These are phyloP conservation scores for Astyanax mexicanus DNA, from an alignment of 2,797 vertebrate species.

Conservation along the genomic window DNA sequence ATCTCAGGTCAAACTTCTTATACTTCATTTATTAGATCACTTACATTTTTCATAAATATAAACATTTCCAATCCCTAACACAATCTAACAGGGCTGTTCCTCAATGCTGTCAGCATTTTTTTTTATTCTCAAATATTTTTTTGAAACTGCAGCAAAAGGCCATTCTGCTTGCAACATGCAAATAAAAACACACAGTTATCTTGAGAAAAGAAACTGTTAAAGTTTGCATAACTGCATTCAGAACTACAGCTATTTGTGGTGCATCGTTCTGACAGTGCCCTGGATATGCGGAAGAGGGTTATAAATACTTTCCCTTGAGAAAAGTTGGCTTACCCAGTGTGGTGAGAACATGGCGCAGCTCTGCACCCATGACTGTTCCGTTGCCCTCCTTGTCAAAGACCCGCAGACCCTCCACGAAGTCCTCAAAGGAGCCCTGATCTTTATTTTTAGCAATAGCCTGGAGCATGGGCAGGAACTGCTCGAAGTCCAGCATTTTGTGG, in stretches of 20 bases:
- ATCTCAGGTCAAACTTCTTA: too few species aligned
- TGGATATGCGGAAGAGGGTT: slow-evolving; percentile 15
- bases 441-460: slow-evolving; percentile 96
- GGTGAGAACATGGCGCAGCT: slow-evolving; percentile 94
- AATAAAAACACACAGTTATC: background rate
- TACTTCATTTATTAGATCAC: too few species aligned
- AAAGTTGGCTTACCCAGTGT: slow-evolving; percentile 83
- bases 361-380: slow-evolving; percentile 95
- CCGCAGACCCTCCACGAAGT: slow-evolving; percentile 92
- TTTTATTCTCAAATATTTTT: background rate
- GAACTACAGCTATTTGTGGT: background rate
- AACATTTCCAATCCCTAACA: too few species aligned
- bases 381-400: slow-evolving; percentile 98
- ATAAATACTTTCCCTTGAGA: slow-evolving; percentile 37
- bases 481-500: slow-evolving; percentile 89
- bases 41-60: too few species aligned
- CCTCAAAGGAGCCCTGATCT: slow-evolving; percentile 94
- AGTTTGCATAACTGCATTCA: background rate
- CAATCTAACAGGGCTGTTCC: too few species aligned
- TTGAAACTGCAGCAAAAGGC: background rate
- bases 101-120: too few species aligned
- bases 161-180: background rate
- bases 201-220: background rate
- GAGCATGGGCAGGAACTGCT: slow-evolving; percentile 97
- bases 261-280: background rate